These are phyloP conservation scores for Drosophila melanica DNA, from an alignment of 1,140 invertebrate genomes.

Conservation along the genomic window DNA sequence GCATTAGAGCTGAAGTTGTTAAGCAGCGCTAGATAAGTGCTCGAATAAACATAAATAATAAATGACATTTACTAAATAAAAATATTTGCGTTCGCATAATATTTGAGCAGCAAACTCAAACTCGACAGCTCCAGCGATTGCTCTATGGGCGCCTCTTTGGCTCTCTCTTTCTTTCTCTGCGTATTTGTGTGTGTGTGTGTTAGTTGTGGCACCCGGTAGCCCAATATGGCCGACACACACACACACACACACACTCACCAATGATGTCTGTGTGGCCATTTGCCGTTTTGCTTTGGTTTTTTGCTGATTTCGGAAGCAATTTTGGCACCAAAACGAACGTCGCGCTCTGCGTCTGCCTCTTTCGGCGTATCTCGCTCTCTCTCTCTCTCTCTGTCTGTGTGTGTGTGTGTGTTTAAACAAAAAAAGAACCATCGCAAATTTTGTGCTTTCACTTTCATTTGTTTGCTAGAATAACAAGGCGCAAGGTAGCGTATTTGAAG, in stretches of 20 bases:
- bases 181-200: conserved; percentile 38
- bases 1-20: conserved; percentile 82
- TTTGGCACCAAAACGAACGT: conserved; percentile 75
- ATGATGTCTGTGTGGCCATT: conserved; percentile 29
- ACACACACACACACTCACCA: conserved; percentile 39
- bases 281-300: conserved; percentile 52
- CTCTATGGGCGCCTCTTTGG: conserved; percentile 68
- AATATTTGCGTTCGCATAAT: conserved; percentile 84
- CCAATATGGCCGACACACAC: conserved; percentile 61
- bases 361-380: conserved; percentile 9
- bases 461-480: conserved; percentile 80
- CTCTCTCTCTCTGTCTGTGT: conserved; percentile 16
- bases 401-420: conserved; percentile 37
- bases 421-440: conserved; percentile 71
- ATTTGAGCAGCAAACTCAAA: conserved; percentile 84
- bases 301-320: conserved; percentile 80
- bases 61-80: conserved; percentile 84
- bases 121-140: conserved; percentile 76
- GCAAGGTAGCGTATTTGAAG: conserved; percentile 73
- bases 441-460: conserved; percentile 82
- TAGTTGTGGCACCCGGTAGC: conserved; percentile 56
- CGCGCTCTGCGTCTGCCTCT: conserved; percentile 50
- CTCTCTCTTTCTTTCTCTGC: conserved; percentile 25
- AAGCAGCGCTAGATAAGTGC: conserved; percentile 84
- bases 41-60: conserved; percentile 84